Conservation (phyloP, 1,140 invertebrate species). For the Capitella teleta region DNA sequence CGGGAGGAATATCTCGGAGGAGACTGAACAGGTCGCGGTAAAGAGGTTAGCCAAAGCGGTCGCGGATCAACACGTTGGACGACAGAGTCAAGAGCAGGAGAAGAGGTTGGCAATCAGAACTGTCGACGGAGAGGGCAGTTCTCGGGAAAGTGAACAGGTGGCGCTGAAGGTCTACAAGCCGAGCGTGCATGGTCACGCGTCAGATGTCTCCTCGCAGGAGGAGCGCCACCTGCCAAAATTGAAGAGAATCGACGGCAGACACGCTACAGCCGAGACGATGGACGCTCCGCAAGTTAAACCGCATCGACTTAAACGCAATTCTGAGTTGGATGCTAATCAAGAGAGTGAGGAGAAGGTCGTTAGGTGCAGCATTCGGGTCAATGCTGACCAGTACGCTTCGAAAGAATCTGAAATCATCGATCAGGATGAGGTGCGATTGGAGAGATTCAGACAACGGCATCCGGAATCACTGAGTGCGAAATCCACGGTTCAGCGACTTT, state of each 20-base stretch:
- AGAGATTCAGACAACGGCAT: slow-evolving; percentile 28
- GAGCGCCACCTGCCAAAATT: slow-evolving; percentile 19
- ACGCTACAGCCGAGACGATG: slow-evolving; percentile 24
- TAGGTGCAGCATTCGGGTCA: background rate
- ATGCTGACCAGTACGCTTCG: slow-evolving; percentile 16
- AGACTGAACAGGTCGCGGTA: too few relatives aligned
- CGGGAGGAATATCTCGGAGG: too few relatives aligned
- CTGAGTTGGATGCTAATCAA: background rate
- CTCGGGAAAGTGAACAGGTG: background rate
- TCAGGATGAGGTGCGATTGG: slow-evolving; percentile 15
- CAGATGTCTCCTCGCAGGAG: slow-evolving; percentile 22
- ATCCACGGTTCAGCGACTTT: slow-evolving; percentile 31
- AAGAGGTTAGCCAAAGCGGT: too few relatives aligned
- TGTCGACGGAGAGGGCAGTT: background rate
- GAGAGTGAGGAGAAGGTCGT: background rate
- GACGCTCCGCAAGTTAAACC: background rate
- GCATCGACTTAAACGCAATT: background rate
- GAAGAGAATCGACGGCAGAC: slow-evolving; percentile 14
- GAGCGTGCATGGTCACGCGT: slow-evolving; percentile 29
- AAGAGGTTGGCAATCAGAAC: background rate
- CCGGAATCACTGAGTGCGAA: slow-evolving; percentile 30
- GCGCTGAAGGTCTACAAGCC: background rate
- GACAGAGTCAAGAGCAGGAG: background rate
- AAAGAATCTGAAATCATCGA: slow-evolving; percentile 28
- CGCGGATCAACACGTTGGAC: background rate